Evolutionary conservation across 2,797 vertebrate species (phyloP).

Genomic region (Dipus sagitta): DNA sequence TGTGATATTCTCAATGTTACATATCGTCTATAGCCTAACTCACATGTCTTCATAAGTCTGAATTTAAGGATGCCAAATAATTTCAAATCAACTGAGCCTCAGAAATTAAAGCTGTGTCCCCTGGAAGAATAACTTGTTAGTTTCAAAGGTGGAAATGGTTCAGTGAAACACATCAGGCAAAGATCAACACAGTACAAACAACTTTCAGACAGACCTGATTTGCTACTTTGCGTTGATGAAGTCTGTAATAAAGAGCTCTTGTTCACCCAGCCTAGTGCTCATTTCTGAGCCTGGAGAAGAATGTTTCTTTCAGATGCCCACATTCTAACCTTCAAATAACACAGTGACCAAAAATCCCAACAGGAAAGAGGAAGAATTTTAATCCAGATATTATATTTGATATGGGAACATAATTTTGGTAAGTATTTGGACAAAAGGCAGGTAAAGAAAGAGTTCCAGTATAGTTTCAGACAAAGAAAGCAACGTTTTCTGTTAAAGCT

Average conservation of each 20-base stretch:
- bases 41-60: background rate
- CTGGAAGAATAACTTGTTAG: background rate
- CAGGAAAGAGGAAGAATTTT: background rate
- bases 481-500: background rate
- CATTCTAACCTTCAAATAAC: background rate
- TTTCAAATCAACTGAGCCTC: conserved; percentile 64
- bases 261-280: background rate
- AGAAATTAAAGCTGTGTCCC: conserved; percentile 25
- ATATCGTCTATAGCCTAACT: background rate
- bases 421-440: background rate
- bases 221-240: background rate
- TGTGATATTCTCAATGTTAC: background rate
- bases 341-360: background rate
- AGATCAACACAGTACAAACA: background rate
- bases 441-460: background rate
- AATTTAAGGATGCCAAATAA: background rate
- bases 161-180: conserved; percentile 9
- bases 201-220: background rate
- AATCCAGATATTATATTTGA: conserved; percentile 30
- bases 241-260: background rate
- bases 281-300: background rate
- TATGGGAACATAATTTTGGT: background rate
- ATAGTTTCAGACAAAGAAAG: background rate
- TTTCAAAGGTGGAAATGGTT: conserved; percentile 53
- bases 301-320: background rate